A percentile compares a stretch with the other conserved stretches of the same genome.
phyloP scores from a whole-genome alignment of 1,140 invertebrate genomes.

The Forficula auricularia region DNA sequence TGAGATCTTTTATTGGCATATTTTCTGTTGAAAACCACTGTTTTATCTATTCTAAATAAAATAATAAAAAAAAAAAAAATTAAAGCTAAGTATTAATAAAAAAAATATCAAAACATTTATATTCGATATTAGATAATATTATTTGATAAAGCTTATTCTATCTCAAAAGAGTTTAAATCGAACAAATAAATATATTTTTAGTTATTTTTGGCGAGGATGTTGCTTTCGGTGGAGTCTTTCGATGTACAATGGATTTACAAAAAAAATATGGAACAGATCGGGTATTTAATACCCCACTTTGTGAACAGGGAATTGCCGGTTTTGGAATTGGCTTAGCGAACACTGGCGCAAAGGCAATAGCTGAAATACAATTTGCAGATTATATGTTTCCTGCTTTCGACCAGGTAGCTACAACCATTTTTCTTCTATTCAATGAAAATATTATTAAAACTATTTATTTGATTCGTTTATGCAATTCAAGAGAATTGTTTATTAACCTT shows the following conservation, averaged over 20 bases:
- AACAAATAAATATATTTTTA: conserved; percentile 16
- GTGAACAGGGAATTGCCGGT: conserved; percentile 95
- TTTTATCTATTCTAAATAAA: neutral
- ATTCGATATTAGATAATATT: neutral
- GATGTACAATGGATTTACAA: conserved; percentile 83
- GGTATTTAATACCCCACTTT: conserved; percentile 95
- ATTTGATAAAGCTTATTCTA: neutral
- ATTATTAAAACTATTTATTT: neutral
- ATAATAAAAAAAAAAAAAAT: neutral
- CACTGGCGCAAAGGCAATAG: conserved; percentile 79
- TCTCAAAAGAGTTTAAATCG: neutral
- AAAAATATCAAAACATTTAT: neutral
- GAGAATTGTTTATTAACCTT: no score
- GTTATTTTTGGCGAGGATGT: conserved; percentile 97
- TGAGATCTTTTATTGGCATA: neutral
- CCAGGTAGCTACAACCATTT: conserved; percentile 43
- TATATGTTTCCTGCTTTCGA: conserved; percentile 99
- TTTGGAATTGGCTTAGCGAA: conserved; percentile 91
- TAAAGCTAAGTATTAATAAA: neutral
- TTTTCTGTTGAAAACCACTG: neutral
- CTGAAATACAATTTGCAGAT: conserved; percentile 99
- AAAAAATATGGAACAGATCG: conserved; percentile 85
- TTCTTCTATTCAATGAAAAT: neutral
- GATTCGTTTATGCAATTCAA: neutral
- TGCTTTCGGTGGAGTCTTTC: conserved; percentile 94